Evolutionary conservation across 2,113 vertebrate species (phyloP), one percentile per base, ranked within the genome.

Genomic region (Pongo pygmaeus): DNA sequence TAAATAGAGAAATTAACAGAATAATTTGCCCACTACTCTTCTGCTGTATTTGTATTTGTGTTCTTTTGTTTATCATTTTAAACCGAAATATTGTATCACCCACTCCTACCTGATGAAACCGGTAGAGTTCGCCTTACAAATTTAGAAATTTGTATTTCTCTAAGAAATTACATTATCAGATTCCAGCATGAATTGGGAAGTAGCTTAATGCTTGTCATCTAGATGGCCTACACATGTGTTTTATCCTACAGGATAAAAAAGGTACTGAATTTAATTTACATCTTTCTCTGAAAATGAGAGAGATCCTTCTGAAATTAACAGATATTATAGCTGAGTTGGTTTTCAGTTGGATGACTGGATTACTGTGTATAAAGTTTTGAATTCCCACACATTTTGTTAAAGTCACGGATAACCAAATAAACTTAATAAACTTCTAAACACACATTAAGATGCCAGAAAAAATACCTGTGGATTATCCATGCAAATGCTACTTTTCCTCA

Each of bases 241-340:
- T 79, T 86, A 80, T 32, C 27, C 61, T 30, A 32, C 27, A 75
- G 64, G 43, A 91, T 90, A 25, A 35, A 93, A 81, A 94, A 64
- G 20, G 64, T 67, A 85, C 23, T 83, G 72, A 93, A 94, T 75
- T 88, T 89, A 85, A 94, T 91, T 97, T 69, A 89, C 18, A 86
- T 89, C 55, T 80, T 89, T 74, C 40, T 91, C 61, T 92, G 83
- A 89, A 96, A 88, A 79, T 55, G 78, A 94, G 27, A 70, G 38
- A 50, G 20, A 2, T 48, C 9, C 96, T 94, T 95, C 77, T 50
- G 35, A 95, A 95, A 72, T 85, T 94, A 70, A 86, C 57, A 94
- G 57, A 91, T 59, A 96, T 80, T 8, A 89, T 16, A 84, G 70
- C 9, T 55, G 61, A 83, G 16, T 52, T 87, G 40, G 16, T 83